A percentile compares a stretch with the other conserved stretches of the same genome.
Conservation (phyloP, 2,113 vertebrate species). For the Heloderma charlesbogerti region DNA sequence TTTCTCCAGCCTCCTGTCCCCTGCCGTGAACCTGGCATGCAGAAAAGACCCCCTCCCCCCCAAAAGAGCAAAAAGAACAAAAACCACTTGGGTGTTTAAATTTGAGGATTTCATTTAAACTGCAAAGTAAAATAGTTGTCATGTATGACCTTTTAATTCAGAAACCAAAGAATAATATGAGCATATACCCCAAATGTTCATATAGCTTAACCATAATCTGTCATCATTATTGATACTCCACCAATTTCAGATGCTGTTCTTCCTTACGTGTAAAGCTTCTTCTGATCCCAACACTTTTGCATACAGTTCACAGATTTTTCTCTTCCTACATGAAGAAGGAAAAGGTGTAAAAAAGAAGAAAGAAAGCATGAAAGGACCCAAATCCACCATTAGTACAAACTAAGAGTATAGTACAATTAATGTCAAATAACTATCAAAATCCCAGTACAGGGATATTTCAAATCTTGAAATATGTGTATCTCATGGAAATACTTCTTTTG, state of each 20-base stretch:
- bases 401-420: not conserved
- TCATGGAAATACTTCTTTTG: not conserved
- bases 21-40: not conserved
- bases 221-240: constrained; percentile 42
- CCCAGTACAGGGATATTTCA: not conserved
- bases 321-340: constrained; percentile 79
- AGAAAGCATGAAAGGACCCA: accelerated
- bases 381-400: not conserved
- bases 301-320: constrained; percentile 93
- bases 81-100: not conserved
- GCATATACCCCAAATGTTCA: not conserved
- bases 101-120: not conserved
- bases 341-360: constrained; percentile 19
- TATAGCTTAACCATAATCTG: constrained; percentile 34
- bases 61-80: not conserved
- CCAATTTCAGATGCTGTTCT: constrained; percentile 21
- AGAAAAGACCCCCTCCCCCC: not conserved
- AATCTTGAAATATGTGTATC: not conserved
- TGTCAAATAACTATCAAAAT: not conserved
- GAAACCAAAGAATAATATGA: not conserved
- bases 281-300: constrained; percentile 87
- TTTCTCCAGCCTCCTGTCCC: not conserved
- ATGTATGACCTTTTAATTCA: not conserved
- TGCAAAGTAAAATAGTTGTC: not conserved
- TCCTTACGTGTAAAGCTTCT: constrained; percentile 92